Evolutionary conservation across 2,888 invertebrate species (phyloP).

Genomic region (Thymelicus acteon): DNA sequence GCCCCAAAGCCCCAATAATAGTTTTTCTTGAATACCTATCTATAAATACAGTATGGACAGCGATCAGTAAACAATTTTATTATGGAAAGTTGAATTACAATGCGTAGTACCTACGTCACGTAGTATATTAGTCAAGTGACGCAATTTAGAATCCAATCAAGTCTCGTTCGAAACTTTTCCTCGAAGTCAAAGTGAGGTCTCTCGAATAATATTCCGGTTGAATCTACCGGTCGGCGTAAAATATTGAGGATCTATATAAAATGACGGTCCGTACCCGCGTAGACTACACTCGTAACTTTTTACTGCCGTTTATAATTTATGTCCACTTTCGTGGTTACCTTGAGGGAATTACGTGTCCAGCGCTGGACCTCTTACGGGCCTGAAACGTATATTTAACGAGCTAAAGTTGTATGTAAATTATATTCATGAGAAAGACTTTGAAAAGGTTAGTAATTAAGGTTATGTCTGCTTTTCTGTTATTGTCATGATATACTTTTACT

Average conservation of each 20-base stretch:
- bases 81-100: too few relatives aligned
- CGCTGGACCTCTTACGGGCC: neutral
- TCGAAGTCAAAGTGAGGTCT: constrained; percentile 21
- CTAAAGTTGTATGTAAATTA: too few relatives aligned
- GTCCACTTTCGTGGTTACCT: neutral
- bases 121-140: neutral
- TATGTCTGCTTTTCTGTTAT: too few relatives aligned
- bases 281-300: constrained; percentile 20
- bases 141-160: constrained; percentile 25
- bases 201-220: constrained; percentile 27
- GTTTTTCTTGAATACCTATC: too few relatives aligned
- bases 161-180: constrained; percentile 20
- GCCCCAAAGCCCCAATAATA: too few relatives aligned
- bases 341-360: neutral
- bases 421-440: too few relatives aligned
- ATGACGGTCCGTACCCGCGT: constrained; percentile 10
- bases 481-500: too few relatives aligned
- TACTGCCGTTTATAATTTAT: constrained; percentile 27
- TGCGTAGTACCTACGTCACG: neutral
- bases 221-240: constrained; percentile 24
- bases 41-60: too few relatives aligned
- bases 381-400: too few relatives aligned
- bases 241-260: constrained; percentile 26
- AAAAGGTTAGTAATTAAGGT: too few relatives aligned
- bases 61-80: too few relatives aligned